phyloP scores from a whole-genome alignment of 1,140 invertebrate genomes.

The Callitettix versicolor region DNA sequence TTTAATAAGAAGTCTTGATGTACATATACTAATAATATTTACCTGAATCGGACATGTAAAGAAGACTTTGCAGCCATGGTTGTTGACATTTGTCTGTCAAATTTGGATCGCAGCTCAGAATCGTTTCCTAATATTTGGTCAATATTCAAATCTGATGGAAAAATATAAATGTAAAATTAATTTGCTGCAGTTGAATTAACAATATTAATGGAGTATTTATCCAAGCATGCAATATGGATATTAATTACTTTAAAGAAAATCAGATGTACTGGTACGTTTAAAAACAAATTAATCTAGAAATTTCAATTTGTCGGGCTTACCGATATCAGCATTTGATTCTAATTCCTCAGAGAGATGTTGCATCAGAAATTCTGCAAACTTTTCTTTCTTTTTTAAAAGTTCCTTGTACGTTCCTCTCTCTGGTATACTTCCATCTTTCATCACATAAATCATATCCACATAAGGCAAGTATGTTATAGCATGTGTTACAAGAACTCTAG shows the following conservation, averaged over 20 bases:
- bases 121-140: constrained; percentile 18
- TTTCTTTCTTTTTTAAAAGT: constrained; percentile 63
- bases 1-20: too few species aligned
- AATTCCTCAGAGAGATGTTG: constrained; percentile 59
- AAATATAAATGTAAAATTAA: too few species aligned
- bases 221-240: too few species aligned
- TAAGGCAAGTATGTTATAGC: constrained; percentile 79
- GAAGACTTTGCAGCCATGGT: too few species aligned
- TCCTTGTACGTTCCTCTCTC: constrained; percentile 76
- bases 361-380: constrained; percentile 68
- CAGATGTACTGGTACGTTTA: too few species aligned
- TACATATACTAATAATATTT: too few species aligned
- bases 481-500: constrained; percentile 77
- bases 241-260: too few species aligned
- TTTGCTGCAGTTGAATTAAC: too few species aligned
- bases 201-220: too few species aligned
- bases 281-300: too few species aligned
- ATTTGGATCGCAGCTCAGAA: constrained; percentile 27
- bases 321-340: constrained; percentile 26
- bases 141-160: not conserved
- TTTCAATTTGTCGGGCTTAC: not conserved
- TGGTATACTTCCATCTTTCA: constrained; percentile 71
- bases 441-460: constrained; percentile 75
- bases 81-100: too few species aligned
- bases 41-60: too few species aligned